Conservation (phyloP, 2,888 invertebrate species). For the Odontomyia ornata region DNA sequence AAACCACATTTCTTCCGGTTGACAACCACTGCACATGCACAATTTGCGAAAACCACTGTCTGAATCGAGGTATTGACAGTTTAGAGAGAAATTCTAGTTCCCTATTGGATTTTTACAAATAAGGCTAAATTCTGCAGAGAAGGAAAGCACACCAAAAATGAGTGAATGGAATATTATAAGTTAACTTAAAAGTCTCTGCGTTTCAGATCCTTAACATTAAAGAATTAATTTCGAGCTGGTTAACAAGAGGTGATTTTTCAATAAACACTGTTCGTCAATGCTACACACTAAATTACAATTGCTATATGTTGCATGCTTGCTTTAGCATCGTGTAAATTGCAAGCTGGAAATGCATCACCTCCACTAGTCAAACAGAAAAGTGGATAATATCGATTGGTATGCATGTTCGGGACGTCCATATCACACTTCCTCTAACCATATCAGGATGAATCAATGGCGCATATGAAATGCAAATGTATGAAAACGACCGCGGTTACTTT, state of each 20-base stretch:
- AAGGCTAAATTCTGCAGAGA: too few relatives aligned
- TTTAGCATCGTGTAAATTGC: neutral
- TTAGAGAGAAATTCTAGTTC: too few relatives aligned
- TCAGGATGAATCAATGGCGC: neutral
- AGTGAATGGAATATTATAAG: too few relatives aligned
- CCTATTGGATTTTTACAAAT: too few relatives aligned
- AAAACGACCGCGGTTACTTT: slow-evolving; percentile 17
- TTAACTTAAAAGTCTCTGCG: too few relatives aligned
- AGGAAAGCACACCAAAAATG: too few relatives aligned
- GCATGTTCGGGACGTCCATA: neutral
- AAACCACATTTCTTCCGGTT: neutral
- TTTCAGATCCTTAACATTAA: too few relatives aligned
- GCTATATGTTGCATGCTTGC: neutral
- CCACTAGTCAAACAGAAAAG: neutral
- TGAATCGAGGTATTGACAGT: neutral
- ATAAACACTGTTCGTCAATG: too few relatives aligned
- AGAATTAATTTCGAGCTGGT: too few relatives aligned
- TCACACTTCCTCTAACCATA: neutral
- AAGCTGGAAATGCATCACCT: neutral
- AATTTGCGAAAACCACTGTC: neutral
- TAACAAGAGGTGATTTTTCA: too few relatives aligned
- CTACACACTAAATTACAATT: too few relatives aligned
- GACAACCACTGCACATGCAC: neutral
- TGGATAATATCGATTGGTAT: neutral
- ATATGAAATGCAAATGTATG: neutral